Conservation (phyloP, 2,113 vertebrate genomes). For the Pterocles orientalis region DNA sequence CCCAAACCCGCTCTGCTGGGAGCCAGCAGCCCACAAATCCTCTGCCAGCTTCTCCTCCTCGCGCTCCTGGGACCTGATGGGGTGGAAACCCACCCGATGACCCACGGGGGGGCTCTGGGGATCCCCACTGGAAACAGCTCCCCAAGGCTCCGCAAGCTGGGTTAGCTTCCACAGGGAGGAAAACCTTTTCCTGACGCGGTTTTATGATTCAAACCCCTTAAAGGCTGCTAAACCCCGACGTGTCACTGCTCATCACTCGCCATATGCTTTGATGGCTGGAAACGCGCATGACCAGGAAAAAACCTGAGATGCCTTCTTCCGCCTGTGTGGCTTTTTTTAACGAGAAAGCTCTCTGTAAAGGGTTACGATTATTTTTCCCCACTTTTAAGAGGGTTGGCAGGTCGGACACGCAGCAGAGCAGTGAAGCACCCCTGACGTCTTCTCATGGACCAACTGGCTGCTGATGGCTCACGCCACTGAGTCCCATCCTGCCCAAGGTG, state of each 20-base stretch:
- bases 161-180: background rate
- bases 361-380: background rate
- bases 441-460: background rate
- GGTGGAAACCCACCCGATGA: background rate
- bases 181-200: background rate
- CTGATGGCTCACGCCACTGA: accelerated
- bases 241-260: background rate
- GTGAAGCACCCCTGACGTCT: background rate
- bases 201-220: background rate
- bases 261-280: background rate
- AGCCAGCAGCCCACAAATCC: background rate
- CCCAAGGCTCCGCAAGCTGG: background rate
- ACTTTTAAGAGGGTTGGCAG: background rate
- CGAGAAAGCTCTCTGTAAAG: background rate
- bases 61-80: background rate
- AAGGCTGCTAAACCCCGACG: accelerated
- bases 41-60: background rate
- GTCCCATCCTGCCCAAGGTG: background rate
- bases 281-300: accelerated
- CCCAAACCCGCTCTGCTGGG: background rate
- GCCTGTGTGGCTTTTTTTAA: too few relatives aligned
- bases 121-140: background rate
- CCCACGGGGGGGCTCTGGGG: background rate
- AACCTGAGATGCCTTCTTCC: background rate
- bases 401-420: background rate